phyloP scores from a whole-genome alignment of 53 echinoderm and acorn worm species.

The Luidia sarsii region DNA sequence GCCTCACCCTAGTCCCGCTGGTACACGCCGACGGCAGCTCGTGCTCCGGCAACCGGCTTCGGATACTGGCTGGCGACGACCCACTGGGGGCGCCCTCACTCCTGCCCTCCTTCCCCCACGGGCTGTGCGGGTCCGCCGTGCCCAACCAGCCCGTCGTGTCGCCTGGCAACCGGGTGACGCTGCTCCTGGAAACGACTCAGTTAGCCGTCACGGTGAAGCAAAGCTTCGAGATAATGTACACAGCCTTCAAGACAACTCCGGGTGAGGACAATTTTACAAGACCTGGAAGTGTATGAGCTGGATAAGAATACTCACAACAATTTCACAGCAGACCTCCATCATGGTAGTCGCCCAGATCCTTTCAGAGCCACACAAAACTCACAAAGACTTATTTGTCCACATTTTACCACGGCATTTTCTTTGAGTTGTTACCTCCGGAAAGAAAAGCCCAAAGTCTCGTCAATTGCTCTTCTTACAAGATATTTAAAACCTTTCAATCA shows the following conservation, averaged over 20 bases:
- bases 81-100: background rate
- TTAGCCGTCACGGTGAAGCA: background rate
- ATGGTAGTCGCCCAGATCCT: too few relatives aligned
- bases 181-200: background rate
- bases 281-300: too few relatives aligned
- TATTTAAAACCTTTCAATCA: too few relatives aligned
- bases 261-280: constrained; percentile 2
- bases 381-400: too few relatives aligned
- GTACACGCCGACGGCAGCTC: background rate
- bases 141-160: constrained; percentile 20
- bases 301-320: too few relatives aligned
- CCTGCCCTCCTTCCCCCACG: constrained; percentile 29
- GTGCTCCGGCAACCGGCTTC: constrained; percentile 40
- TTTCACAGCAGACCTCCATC: too few relatives aligned
- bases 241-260: constrained; percentile 10
- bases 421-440: too few relatives aligned
- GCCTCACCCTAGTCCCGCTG: background rate
- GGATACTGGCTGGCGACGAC: background rate
- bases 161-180: background rate
- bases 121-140: constrained; percentile 25
- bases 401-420: too few relatives aligned
- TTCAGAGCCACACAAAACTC: too few relatives aligned
- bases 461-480: too few relatives aligned
- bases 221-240: background rate
- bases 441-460: too few relatives aligned